phyloP scores from a whole-genome alignment of 2,888 invertebrate species.

The Xylota segnis region DNA sequence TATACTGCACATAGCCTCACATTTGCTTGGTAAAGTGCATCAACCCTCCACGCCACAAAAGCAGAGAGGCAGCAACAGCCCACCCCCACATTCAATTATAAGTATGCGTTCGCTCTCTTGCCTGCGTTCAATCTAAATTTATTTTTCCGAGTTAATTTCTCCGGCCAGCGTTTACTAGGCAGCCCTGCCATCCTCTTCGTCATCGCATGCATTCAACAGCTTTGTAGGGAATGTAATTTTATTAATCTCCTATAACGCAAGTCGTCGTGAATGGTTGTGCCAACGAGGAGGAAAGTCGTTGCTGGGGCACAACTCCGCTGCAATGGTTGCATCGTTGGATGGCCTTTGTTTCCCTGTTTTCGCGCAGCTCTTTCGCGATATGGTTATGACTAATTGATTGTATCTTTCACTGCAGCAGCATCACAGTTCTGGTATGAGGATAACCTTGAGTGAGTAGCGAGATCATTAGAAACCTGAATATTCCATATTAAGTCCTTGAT shows the following conservation, averaged over 20 bases:
- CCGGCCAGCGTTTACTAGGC: conserved; percentile 44
- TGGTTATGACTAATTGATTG: conserved; percentile 70
- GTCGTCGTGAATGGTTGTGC: conserved; percentile 51
- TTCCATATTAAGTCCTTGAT: too few species aligned
- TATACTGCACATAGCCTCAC: conserved; percentile 8
- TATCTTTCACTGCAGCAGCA: conserved; percentile 54
- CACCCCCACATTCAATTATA: conserved; percentile 64
- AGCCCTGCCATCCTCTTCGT: not conserved
- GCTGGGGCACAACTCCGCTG: conserved; percentile 28
- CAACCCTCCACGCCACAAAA: conserved; percentile 59
- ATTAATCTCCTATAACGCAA: conserved; percentile 75
- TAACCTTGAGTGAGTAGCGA: conserved; percentile 5
- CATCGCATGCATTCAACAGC: conserved; percentile 22
- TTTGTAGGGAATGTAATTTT: conserved; percentile 70
- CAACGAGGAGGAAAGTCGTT: conserved; percentile 47
- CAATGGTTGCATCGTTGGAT: conserved; percentile 6
- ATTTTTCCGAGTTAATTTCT: conserved; percentile 74
- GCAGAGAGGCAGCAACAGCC: conserved; percentile 19
- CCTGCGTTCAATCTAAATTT: conserved; percentile 75
- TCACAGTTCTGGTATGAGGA: too few species aligned
- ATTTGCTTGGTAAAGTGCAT: conserved; percentile 67
- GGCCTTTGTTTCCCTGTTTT: conserved; percentile 51
- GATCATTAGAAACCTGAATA: too few species aligned
- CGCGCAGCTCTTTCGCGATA: conserved; percentile 44
- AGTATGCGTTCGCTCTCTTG: conserved; percentile 62